Evolutionary conservation across 2,113 vertebrate genomes (phyloP).

Genomic region (Haplochromis burtoni): DNA sequence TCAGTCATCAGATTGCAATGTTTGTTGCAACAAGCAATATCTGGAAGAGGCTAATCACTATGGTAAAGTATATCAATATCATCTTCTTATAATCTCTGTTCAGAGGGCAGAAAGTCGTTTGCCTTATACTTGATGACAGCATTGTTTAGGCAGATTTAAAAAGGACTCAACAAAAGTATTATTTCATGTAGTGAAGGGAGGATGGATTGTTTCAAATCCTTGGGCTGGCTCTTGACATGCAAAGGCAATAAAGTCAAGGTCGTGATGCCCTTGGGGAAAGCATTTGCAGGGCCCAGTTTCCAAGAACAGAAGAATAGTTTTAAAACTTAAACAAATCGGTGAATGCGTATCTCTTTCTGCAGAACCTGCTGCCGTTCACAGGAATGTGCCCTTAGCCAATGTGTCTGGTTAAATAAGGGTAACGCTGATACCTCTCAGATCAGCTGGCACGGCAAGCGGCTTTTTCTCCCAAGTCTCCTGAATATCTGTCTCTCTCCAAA

Average conservation of each 20-base stretch:
- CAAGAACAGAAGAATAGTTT: not conserved
- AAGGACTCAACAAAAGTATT: not conserved
- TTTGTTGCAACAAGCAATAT: not conserved
- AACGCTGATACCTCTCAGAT: constrained; percentile 12
- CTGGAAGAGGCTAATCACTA: not conserved
- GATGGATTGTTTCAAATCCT: not conserved
- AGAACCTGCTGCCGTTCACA: not conserved
- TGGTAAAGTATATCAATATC: not conserved
- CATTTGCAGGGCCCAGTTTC: not conserved
- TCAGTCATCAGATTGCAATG: not conserved
- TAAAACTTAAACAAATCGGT: not conserved
- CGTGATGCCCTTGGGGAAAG: not conserved
- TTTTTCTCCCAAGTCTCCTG: not conserved
- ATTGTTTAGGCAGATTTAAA: not conserved
- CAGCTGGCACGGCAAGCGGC: not conserved
- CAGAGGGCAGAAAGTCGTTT: not conserved
- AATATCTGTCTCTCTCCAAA: constrained; percentile 9
- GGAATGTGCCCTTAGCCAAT: not conserved
- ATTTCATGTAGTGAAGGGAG: not conserved
- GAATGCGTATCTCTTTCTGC: not conserved
- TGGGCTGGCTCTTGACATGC: not conserved
- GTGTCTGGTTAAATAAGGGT: not conserved
- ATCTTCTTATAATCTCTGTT: not conserved
- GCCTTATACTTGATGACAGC: not conserved
- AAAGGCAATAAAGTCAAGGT: not conserved